Conservation (phyloP, 2,113 vertebrate species). For the Gadus macrocephalus region DNA sequence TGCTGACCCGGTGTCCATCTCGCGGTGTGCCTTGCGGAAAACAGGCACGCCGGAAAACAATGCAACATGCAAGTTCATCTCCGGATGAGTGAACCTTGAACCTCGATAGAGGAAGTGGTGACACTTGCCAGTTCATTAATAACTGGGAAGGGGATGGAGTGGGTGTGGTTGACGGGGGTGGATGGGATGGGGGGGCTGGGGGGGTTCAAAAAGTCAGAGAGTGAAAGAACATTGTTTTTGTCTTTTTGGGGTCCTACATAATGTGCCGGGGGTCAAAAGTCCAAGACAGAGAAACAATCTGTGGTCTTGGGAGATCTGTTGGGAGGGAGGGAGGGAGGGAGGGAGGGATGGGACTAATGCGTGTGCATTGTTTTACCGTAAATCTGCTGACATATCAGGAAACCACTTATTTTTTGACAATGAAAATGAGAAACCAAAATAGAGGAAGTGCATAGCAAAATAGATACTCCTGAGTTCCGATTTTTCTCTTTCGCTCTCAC, state of each 20-base stretch:
- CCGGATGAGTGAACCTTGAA: constrained; percentile 48
- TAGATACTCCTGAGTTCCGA: constrained; percentile 32
- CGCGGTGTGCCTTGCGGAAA: constrained; percentile 14
- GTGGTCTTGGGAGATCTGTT: constrained; percentile 45
- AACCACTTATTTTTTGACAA: constrained; percentile 62
- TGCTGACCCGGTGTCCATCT: constrained; percentile 5
- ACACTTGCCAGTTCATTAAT: constrained; percentile 57
- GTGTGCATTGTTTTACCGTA: constrained; percentile 49
- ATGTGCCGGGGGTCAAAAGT: constrained; percentile 48
- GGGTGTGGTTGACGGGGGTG: constrained; percentile 1
- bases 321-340: constrained; percentile 16
- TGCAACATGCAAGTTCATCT: constrained; percentile 34
- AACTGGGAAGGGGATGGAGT: constrained; percentile 23
- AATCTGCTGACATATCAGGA: constrained; percentile 52
- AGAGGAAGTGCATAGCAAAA: constrained; percentile 58
- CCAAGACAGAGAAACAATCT: constrained; percentile 52
- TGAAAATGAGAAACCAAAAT: constrained; percentile 44
- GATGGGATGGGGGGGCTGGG: no score
- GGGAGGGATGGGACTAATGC: constrained; percentile 43
- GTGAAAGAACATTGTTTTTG: constrained; percentile 29
- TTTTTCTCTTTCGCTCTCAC: not conserved
- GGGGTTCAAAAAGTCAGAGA: constrained; percentile 34
- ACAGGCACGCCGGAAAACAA: constrained; percentile 15
- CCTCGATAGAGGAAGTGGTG: constrained; percentile 41
- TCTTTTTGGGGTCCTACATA: constrained; percentile 53